Evolutionary conservation across 2,113 vertebrate genomes (phyloP), one percentile per base, ranked within the genome.

Genomic region (Cephalopholis sonnerati): DNA sequence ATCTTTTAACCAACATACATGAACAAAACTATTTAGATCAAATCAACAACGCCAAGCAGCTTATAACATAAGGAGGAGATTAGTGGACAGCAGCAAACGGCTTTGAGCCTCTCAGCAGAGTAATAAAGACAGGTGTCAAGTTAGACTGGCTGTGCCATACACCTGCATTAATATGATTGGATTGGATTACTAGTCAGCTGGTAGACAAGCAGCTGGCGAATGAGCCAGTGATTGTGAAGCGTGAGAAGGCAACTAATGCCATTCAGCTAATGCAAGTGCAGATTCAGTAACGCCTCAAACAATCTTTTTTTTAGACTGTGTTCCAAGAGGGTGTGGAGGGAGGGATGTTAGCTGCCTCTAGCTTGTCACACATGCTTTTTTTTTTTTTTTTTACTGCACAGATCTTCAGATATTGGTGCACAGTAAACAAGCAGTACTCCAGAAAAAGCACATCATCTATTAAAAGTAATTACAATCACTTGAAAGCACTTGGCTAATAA

Each of bases 1-100:
- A 24, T 16, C 62, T 48, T 51, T 50, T 39, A 66, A 36, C 46
- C 73, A 39, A 81, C 62, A 59, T 58, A 64, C 58, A 64, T 67
- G 48, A 65, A 17, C 8, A 24, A 18, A 29, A 11, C 17, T 17
- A 44, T 63, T 51, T 24, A n/a, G 48, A 54, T 75, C 0, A 16
- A 62, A 82, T 69, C 4, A 74, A 12, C 71, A 48, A 32, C 18
- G 67, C 24, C 20, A 20, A 54, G 51, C n/a, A 66, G n/a, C n/a
- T 44, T 32, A n/a, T 18, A 46, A 36, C 27, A n/a, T 6, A 27
- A 25, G 27, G 50, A 41, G 61, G 41, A 41, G 44, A 29, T 50
- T 74, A 53, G 55, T 46, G 20, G 22, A 25, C n/a, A 22, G 29
- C 46, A 7, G 27, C 27, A 29, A 66, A 18, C 2, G n/a, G 41